Base-by-base conservation (phyloP, 2,888 invertebrate species). In the Drosophila merina region DNA sequence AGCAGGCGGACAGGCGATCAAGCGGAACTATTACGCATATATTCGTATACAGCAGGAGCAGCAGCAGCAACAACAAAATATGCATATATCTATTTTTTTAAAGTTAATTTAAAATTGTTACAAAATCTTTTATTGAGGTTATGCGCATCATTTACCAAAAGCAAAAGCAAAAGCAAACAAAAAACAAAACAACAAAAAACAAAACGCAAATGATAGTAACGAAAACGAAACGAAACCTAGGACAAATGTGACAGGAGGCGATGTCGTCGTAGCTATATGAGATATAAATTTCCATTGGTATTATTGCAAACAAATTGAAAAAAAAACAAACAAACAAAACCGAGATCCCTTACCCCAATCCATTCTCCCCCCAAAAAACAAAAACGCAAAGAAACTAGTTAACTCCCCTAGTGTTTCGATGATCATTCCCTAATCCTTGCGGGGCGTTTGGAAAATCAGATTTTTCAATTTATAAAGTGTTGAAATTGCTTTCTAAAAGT, bases 101-200 rank as follows among this genome's bases (percentile, higher is more conserved):
- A 84, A 64, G 58, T 64, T 84, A 62, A 86, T 73, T 86, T 83
- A 77, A 77, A 86, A 57, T 78, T 82, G 85, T 84, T 82, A 84
- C 52, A 57, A 74, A 76, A 72, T 86, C 77, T 86, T 86, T 79
- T 64, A 86, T 79, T 75, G 77, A 77, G 68, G 79, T 82, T 76
- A 72, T 68, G 79, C 77, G 83, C 79, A 77, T 75, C 74, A 79
- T 76, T 79, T 42, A 56, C 57, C 60, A 62, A 62, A 62, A 62
- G 48, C 63, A 70, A 69, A 28, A 20, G 14, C 42, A 62, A 28
- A 52, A 26, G 33, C 38, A 33, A 47, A 45, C 12, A 26, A 38
- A 40, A 63, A 54, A 60, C 20, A 48, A 50, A 14, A 31, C 9
- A 59, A 51, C 47, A 57, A 51, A 55, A 52, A 59, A 51, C 47